Evolutionary conservation across 2,113 vertebrate species (phyloP).

Genomic region (Sprattus sprattus): DNA sequence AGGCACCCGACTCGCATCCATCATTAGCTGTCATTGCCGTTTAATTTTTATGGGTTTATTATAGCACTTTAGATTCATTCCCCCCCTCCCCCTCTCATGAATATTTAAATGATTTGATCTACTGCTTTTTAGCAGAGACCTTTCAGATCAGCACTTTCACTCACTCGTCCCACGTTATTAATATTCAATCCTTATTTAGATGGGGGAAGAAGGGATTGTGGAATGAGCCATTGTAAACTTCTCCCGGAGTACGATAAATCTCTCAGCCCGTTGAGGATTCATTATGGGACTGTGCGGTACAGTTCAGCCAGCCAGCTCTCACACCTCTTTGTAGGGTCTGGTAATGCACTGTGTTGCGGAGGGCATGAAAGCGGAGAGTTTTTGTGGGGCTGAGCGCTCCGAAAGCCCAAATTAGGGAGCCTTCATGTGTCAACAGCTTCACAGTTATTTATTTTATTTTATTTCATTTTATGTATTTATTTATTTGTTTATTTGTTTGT

Average conservation of each 20-base stretch:
- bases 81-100: slow-evolving; percentile 37
- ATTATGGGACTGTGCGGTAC: background rate
- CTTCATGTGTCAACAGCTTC: background rate
- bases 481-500: slow-evolving; percentile 4
- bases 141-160: slow-evolving; percentile 53
- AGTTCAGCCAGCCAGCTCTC: slow-evolving; percentile 13
- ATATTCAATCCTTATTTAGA: slow-evolving; percentile 1
- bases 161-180: slow-evolving; percentile 43
- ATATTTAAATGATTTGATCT: slow-evolving; percentile 54
- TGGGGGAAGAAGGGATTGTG: background rate
- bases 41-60: slow-evolving; percentile 66
- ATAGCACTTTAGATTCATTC: slow-evolving; percentile 55
- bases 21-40: slow-evolving; percentile 55
- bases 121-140: slow-evolving; percentile 52
- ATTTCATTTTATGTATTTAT: slow-evolving; percentile 25
- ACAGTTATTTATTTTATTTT: slow-evolving; percentile 20
- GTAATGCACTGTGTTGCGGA: slow-evolving; percentile 22
- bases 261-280: background rate
- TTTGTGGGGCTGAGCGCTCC: slow-evolving; percentile 36
- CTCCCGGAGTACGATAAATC: slow-evolving; percentile 15
- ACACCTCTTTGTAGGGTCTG: slow-evolving; percentile 7
- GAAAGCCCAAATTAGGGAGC: slow-evolving; percentile 37
- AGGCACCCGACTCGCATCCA: slow-evolving; percentile 53
- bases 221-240: slow-evolving; percentile 11
- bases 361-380: slow-evolving; percentile 27